Evolutionary conservation across 2,113 vertebrate genomes (phyloP), one percentile per base, ranked within the genome.

Genomic region (Gymnobelideus leadbeateri): DNA sequence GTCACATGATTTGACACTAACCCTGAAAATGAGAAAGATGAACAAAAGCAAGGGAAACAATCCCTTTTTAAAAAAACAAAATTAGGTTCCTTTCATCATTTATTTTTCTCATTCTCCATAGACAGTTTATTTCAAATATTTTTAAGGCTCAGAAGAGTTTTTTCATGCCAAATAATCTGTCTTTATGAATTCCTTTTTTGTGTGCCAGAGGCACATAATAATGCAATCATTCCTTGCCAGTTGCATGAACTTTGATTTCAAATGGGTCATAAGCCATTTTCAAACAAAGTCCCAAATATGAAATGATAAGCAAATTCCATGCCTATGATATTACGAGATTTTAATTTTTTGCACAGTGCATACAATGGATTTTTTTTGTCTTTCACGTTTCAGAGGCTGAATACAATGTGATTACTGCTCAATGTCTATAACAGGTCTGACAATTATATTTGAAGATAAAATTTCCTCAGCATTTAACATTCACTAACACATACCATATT

Each of bases 261-360:
- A 97, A 93, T 94, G 93, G 94, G 97, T 94, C 96, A 97, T 97
- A 97, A 97, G 97, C 94, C 5, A 96, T 94, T 98, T 97, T 97
- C 96, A 96, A 98, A 99, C 98, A 99, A 98, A 98, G 98, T 95
- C 95, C 96, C 97, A 98, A 98, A 99, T 98, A 97, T 99, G 98
- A 98, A 98, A 97, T 97, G 96, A 98, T 93, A 97, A 96, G 95
- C 97, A 97, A 97, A 95, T 97, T 97, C 97, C 98, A 98, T 98
- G 98, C 98, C 98, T 98, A 98, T 98, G 97, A 98, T 98, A 98
- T 98, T 98, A 98, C 97, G 97, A 98, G 98, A 98, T 98, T 96
- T 98, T 98, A 92, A 97, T 98, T 98, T 98, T 51, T 98, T 96
- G 97, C 97, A 92, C 96, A 93, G 52, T 97, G 95, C 57, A 97